A percentile compares a stretch with the other conserved stretches of the same genome.
Conservation (phyloP, 2,888 invertebrate species). For the Epirrhoe tristata region DNA sequence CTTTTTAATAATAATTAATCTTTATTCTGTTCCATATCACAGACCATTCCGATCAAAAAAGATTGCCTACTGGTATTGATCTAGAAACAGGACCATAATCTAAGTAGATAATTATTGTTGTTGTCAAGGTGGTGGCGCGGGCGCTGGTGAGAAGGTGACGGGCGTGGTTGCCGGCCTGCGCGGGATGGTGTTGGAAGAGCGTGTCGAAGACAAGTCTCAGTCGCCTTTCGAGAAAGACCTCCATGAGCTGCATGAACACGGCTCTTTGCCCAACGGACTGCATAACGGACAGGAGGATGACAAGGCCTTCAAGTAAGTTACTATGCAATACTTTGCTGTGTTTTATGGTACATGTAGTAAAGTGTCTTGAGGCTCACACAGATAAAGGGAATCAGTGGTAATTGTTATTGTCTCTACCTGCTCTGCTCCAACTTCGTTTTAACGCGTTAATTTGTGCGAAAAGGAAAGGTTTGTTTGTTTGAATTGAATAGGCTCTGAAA, state of each 20-base stretch:
- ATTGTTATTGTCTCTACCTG: not conserved
- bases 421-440: no score
- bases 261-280: conserved; percentile 83
- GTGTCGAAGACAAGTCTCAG: conserved; percentile 75
- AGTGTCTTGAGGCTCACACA: no score
- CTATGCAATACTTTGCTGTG: conserved; percentile 1
- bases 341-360: no score
- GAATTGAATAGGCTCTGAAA: no score
- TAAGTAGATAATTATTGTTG: not conserved
- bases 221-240: conserved; percentile 81
- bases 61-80: no score
- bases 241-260: conserved; percentile 79
- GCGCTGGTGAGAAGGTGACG: conserved; percentile 71
- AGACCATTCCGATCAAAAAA: no score
- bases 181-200: conserved; percentile 78
- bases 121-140: conserved; percentile 45
- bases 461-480: no score
- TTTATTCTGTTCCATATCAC: not conserved
- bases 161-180: conserved; percentile 78
- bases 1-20: not conserved
- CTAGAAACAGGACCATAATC: not conserved
- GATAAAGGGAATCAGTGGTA: not conserved
- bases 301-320: conserved; percentile 94
- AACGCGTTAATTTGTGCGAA: not conserved
- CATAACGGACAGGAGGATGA: conserved; percentile 91